A percentile compares a stretch with the other conserved stretches of the same genome.
These are phyloP conservation scores for Eurosta solidaginis DNA, from an alignment of 1,140 invertebrate species.

Conservation along the genomic window DNA sequence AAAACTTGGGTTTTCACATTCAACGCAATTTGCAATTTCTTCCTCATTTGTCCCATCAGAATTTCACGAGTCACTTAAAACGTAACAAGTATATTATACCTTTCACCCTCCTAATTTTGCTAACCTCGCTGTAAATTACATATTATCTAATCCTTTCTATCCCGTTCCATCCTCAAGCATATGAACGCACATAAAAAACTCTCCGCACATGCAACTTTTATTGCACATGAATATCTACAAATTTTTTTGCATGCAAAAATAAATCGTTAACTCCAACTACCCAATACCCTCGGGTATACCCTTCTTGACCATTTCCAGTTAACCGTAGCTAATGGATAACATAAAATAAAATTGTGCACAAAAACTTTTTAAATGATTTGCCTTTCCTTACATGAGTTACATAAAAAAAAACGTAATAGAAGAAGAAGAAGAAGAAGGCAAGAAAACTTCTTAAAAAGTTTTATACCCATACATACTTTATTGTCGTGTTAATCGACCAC, in stretches of 20 bases:
- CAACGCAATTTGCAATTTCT: too few species aligned
- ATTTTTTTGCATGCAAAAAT: too few species aligned
- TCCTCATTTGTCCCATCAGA: too few species aligned
- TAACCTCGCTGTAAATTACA: neutral
- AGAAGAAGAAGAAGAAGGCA: too few species aligned
- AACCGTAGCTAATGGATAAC: neutral
- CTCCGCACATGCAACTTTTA: too few species aligned
- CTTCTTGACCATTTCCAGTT: neutral
- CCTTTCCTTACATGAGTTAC: neutral
- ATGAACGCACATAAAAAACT: neutral
- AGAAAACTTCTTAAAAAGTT: neutral
- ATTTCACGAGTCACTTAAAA: too few species aligned
- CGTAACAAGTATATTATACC: too few species aligned
- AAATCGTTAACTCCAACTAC: neutral
- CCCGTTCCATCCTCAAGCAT: too few species aligned
- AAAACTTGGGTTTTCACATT: too few species aligned
- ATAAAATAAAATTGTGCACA: conserved; percentile 20
- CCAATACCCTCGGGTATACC: neutral
- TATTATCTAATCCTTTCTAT: neutral
- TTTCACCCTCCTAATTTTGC: neutral
- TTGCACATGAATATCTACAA: neutral
- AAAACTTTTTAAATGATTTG: conserved; percentile 16
- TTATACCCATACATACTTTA: neutral
- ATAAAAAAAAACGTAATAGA: neutral
- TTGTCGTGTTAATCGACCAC: conserved; percentile 23